Base-by-base conservation (phyloP, 2,113 vertebrate species). In the Salvator merianae region DNA sequence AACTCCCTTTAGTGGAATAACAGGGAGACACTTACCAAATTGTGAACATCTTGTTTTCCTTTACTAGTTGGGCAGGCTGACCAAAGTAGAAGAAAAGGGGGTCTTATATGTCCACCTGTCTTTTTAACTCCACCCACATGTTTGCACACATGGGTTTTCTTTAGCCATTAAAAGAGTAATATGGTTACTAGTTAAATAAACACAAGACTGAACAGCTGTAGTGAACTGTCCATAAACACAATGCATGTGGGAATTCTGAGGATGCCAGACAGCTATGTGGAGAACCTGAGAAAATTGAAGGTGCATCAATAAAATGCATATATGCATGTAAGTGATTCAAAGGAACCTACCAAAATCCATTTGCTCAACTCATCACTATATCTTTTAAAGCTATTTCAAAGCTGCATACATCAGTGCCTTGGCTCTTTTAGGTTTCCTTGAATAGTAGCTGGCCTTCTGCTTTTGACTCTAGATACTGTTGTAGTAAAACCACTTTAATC, bases 1-100 rank as follows among this genome's bases (percentile, higher is more conserved):
- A 87, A 20, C 79, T 86, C 73, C 72, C 72, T 93, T 89, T 91
- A 87, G 90, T 81, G 84, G 91, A 85, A 81, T 53, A 34, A 68
- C 78, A 87, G 40, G 32, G 75, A 34, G 40, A 84, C 55, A 62
- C 91, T 91, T 87, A 89, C 70, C 55, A 78, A 92, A 89, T 43
- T 86, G 75, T 80, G 82, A 63, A 82, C 84, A 79, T 77, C 69
- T 55, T 55, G 6, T 62, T 87, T 65, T 87, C 34, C 79, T 89
- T 90, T 92, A 12, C 53, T 82, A 74, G 73, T 74, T 40, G 79
- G 80, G 43, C 78, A 88, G 77, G 62, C 18, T 70, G 34, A 14
- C 77, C 82, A 75, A 89, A 69, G 53, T 53, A 76, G 80, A 79
- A 66, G 1, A n/a, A n/a, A n/a, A n/a, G n/a, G n/a, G n/a, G n/a